Evolutionary conservation across 1,140 invertebrate species (phyloP), one percentile per base, ranked within the genome.

Genomic region (Lordiphosa collinella): DNA sequence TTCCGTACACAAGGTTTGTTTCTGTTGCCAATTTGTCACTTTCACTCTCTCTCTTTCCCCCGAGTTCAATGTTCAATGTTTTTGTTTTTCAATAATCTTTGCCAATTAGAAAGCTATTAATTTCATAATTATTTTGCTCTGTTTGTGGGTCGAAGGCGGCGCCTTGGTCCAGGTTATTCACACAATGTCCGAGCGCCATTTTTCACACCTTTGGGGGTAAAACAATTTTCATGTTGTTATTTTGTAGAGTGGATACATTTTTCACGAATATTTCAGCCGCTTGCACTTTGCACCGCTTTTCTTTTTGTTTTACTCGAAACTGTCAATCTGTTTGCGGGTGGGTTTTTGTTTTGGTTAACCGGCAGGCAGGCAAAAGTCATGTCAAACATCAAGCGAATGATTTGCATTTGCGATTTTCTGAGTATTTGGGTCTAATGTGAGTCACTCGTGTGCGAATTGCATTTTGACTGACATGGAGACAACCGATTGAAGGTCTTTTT

Each of bases 91-190:
- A 52, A 67, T 80, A 40, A 58, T 50, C 66, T 29, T 10, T 37
- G 48, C 32, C 76, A 82, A 82, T 82, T 76, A 72, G 70, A 51
- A 59, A 73, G 65, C 78, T 78, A 82, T 82, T 61, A 78, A 84
- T 82, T 82, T 82, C 78, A 78, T 84, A 84, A 73, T 84, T 84
- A 53, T 66, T 84, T 84, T 36, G 58, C 46, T 52, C 53, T 37
- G 49, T 14, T 55, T 22, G 36, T 25, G 22, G 13, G 47, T 43
- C 29, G 25, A 38, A 40, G 11, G 14, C 6, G 47, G 48, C 58
- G 56, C 72, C 78, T 82, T 82, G 73, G 47, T 38, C 50, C 67
- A 68, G 78, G 78, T 84, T 84, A 34, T 82, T 82, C 78, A 82
- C 78, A 82, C 71, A 55, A 37, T 32, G 37, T 36, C 38, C 10